A percentile compares a stretch with the other conserved stretches of the same genome.
Conservation (phyloP, 2,797 vertebrate species). For the Xenopus petersii region DNA sequence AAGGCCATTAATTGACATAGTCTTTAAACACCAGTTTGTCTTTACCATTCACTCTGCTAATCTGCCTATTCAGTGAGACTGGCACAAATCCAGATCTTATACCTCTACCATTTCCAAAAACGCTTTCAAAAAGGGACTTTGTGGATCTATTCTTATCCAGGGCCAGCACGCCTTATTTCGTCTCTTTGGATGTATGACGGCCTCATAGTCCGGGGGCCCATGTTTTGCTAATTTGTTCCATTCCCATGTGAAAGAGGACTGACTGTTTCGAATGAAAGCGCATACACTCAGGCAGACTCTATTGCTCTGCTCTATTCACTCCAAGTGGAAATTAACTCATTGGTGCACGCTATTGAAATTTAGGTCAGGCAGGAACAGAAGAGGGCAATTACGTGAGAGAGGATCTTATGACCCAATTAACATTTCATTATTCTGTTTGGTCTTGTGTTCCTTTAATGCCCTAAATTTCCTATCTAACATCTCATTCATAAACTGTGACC, state of each 20-base stretch:
- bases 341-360: slow-evolving; percentile 34
- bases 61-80: slow-evolving; percentile 45
- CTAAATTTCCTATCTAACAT: no score
- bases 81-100: slow-evolving; percentile 43
- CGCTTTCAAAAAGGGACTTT: slow-evolving; percentile 33
- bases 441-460: neutral
- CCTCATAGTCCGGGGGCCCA: slow-evolving; percentile 42
- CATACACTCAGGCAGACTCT: slow-evolving; percentile 24
- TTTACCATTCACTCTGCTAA: slow-evolving; percentile 42
- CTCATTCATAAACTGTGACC: no score
- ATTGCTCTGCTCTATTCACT: slow-evolving; percentile 25
- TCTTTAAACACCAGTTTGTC: slow-evolving; percentile 48
- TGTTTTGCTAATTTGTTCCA: slow-evolving; percentile 49
- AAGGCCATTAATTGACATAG: slow-evolving; percentile 46
- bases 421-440: neutral
- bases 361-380: slow-evolving; percentile 34
- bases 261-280: slow-evolving; percentile 18
- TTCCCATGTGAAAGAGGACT: slow-evolving; percentile 47
- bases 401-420: slow-evolving; percentile 29
- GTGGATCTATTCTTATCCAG: slow-evolving; percentile 31
- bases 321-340: slow-evolving; percentile 43
- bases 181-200: slow-evolving; percentile 36
- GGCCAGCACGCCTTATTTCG: slow-evolving; percentile 27
- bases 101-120: slow-evolving; percentile 40
- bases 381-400: slow-evolving; percentile 38